Evolutionary conservation across 1,140 invertebrate species (phyloP).

Genomic region (Monomorium pharaonis): DNA sequence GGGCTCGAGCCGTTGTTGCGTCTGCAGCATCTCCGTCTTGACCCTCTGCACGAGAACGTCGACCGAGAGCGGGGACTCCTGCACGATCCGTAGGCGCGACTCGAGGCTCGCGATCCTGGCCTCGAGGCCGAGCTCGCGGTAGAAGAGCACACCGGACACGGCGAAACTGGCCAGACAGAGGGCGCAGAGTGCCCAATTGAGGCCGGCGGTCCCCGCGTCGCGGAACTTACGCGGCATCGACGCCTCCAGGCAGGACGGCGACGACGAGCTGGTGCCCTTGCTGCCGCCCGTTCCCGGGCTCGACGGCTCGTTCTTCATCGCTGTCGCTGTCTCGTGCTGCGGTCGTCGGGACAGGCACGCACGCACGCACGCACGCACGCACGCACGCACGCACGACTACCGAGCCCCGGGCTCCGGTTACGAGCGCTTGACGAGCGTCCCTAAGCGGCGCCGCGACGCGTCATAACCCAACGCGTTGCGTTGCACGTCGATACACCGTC

Average conservation of each 20-base stretch:
- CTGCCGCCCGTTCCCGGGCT: slow-evolving; percentile 30
- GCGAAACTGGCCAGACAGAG: slow-evolving; percentile 80
- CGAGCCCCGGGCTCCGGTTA: background rate
- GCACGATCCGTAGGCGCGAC: slow-evolving; percentile 56
- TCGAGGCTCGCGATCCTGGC: slow-evolving; percentile 80
- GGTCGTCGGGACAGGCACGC: slow-evolving; percentile 48
- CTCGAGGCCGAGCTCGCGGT: slow-evolving; percentile 79
- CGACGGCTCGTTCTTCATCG: slow-evolving; percentile 64
- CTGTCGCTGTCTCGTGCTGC: slow-evolving; percentile 9
- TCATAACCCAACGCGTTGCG: slow-evolving; percentile 69
- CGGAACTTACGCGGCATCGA: slow-evolving; percentile 76
- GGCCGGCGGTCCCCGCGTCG: slow-evolving; percentile 37
- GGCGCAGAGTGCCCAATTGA: slow-evolving; percentile 79
- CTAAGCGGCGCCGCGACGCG: slow-evolving; percentile 60
- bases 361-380: slow-evolving; percentile 54
- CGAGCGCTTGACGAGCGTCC: slow-evolving; percentile 41
- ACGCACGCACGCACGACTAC: slow-evolving; percentile 48
- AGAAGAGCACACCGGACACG: slow-evolving; percentile 78
- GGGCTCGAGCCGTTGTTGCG: slow-evolving; percentile 20
- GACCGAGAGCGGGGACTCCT: slow-evolving; percentile 43
- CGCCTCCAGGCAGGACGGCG: slow-evolving; percentile 49
- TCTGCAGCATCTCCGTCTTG: slow-evolving; percentile 73
- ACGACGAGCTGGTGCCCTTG: slow-evolving; percentile 30
- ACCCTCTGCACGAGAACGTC: slow-evolving; percentile 73
- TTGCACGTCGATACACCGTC: slow-evolving; percentile 60